Conservation (phyloP, 2,113 vertebrate species). For the Daphoenositta chrysoptera region DNA sequence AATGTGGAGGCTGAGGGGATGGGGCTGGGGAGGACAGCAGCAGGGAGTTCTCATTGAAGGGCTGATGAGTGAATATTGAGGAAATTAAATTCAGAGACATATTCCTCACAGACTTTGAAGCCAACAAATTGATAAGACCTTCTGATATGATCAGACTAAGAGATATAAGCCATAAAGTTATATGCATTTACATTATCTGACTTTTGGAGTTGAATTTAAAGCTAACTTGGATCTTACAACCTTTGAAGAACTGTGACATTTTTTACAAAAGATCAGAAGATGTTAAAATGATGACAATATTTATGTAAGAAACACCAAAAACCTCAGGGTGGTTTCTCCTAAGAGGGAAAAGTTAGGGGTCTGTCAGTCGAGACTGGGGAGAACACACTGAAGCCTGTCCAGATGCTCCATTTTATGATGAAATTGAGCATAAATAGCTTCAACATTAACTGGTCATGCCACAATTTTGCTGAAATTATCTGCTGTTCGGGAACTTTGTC, state of each 20-base stretch:
- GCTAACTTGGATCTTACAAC: not conserved
- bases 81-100: not conserved
- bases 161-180: not conserved
- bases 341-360: not conserved
- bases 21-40: not conserved
- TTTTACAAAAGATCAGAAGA: not conserved
- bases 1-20: not conserved
- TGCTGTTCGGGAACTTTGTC: not conserved
- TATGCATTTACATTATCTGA: not conserved
- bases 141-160: not conserved
- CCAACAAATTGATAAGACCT: not conserved
- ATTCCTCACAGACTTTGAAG: not conserved
- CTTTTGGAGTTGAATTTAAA: not conserved
- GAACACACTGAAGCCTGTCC: not conserved
- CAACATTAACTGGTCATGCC: not conserved
- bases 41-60: not conserved
- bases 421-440: not conserved
- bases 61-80: not conserved
- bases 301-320: not conserved
- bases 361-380: rapidly evolving
- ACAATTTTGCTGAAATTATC: not conserved
- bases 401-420: not conserved
- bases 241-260: not conserved
- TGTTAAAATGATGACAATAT: not conserved
- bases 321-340: not conserved